phyloP scores from a whole-genome alignment of 2,797 vertebrate species.

The Enteromius paludinosus region DNA sequence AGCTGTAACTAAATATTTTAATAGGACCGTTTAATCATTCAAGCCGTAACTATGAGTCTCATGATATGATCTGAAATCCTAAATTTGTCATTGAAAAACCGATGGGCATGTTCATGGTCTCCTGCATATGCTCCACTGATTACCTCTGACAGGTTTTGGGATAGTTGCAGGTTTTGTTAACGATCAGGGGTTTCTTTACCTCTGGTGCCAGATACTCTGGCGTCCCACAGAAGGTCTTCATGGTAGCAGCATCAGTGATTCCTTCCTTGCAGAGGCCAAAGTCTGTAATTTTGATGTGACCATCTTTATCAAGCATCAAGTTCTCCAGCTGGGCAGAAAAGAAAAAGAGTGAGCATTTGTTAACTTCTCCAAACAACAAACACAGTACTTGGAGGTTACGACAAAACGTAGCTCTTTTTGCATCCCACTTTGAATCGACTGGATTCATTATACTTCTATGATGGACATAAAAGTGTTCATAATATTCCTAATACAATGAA shows the following conservation, averaged over 20 bases:
- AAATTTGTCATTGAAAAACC: not conserved
- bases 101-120: slow-evolving; percentile 12
- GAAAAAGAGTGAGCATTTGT: not conserved
- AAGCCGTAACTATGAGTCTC: not conserved
- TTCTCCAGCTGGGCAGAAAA: slow-evolving; percentile 87
- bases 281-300: slow-evolving; percentile 97
- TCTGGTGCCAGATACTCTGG: slow-evolving; percentile 96
- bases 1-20: not conserved
- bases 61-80: not conserved
- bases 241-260: slow-evolving; percentile 96
- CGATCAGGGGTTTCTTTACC: slow-evolving; percentile 73
- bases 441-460: not conserved
- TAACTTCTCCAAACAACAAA: slow-evolving; percentile 3
- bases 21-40: not conserved
- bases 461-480: no score
- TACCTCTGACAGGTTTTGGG: not conserved
- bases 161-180: slow-evolving; percentile 20
- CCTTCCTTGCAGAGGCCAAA: slow-evolving; percentile 98
- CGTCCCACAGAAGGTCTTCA: slow-evolving; percentile 98
- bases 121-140: slow-evolving; percentile 14
- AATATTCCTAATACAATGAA: not conserved
- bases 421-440: not conserved
- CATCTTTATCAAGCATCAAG: slow-evolving; percentile 98
- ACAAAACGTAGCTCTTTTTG: not conserved
- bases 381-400: not conserved